These are phyloP conservation scores for Epinotia nisella DNA, from an alignment of 2,888 invertebrate genomes.

Conservation along the genomic window DNA sequence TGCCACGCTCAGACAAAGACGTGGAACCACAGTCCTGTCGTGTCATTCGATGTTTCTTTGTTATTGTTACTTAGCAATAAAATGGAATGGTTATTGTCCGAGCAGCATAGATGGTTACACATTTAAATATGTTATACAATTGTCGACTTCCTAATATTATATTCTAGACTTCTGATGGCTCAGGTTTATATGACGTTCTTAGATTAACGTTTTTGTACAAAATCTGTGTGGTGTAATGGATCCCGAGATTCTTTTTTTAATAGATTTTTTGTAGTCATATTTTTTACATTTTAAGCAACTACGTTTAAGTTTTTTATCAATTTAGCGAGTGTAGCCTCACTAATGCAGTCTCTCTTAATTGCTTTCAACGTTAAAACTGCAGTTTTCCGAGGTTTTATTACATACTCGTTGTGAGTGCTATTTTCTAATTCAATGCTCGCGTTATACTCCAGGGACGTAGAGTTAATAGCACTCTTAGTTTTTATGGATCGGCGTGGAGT, in stretches of 20 bases:
- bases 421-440: slow-evolving; percentile 20
- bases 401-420: not conserved
- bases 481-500: slow-evolving; percentile 27
- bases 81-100: slow-evolving; percentile 54
- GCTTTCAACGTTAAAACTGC: slow-evolving; percentile 4
- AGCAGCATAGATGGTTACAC: slow-evolving; percentile 35
- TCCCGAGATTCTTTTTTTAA: not conserved
- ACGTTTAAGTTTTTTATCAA: not conserved
- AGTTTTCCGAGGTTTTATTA: slow-evolving; percentile 13
- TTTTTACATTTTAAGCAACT: not conserved
- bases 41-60: slow-evolving; percentile 56
- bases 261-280: not conserved
- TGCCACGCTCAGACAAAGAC: slow-evolving; percentile 57
- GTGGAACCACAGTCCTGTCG: slow-evolving; percentile 51
- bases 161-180: not conserved
- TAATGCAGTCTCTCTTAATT: not conserved
- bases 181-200: not conserved
- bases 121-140: slow-evolving; percentile 27
- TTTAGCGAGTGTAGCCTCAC: not conserved
- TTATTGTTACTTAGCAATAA: slow-evolving; percentile 57
- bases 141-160: slow-evolving; percentile 28
- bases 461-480: slow-evolving; percentile 36
- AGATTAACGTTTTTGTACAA: not conserved
- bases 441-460: slow-evolving; percentile 17
- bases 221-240: not conserved